Evolutionary conservation across 1,140 invertebrate genomes (phyloP), one percentile per base, ranked within the genome.

Genomic region (Muscidifurax raptorellus): DNA sequence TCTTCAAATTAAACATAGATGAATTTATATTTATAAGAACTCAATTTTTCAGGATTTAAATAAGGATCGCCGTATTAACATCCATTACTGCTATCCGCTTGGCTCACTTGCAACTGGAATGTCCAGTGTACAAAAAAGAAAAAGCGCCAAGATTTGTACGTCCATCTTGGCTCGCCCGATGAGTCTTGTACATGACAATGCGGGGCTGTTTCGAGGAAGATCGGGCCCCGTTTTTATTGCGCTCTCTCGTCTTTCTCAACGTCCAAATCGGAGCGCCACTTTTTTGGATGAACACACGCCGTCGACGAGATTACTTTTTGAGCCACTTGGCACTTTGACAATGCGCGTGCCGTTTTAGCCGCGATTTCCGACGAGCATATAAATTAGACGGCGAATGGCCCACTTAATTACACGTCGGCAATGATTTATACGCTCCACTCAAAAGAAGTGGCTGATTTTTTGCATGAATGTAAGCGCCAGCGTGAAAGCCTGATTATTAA

Each of bases 341-440:
- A 83, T 83, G 81, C 59, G 64, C 36, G 36, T 40, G 36, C 22
- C 69, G 13, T 36, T 76, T 67, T 32, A 30, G 9, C 13, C 72
- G 44, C 71, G 69, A 74, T 75, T 82, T 72, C 40, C 79, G 25
- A 52, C 67, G 36, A 7, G 71, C 4, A 76, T 77, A 83, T 77
- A 77, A 69, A 83, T 83, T 77, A 83, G 74, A 9, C 59, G 40
- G 27, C 66, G 75, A 79, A 79, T 84, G 76, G 72, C 76, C 76
- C 82, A 69, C 75, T 83, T 83, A 83, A 83, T 83, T 83, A 83
- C 66, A 59, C 75, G 82, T 83, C 64, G 32, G 44, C 64, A n/a
- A 71, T 78, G 78, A 83, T 78, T 78, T 83, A 83, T 83, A n/a
- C 32, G 59, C 59, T 1, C 59, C 59, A n/a, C 15, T 3, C 4